Conservation (phyloP, 2,797 vertebrate genomes). For the Pseudomugil tenellus region DNA sequence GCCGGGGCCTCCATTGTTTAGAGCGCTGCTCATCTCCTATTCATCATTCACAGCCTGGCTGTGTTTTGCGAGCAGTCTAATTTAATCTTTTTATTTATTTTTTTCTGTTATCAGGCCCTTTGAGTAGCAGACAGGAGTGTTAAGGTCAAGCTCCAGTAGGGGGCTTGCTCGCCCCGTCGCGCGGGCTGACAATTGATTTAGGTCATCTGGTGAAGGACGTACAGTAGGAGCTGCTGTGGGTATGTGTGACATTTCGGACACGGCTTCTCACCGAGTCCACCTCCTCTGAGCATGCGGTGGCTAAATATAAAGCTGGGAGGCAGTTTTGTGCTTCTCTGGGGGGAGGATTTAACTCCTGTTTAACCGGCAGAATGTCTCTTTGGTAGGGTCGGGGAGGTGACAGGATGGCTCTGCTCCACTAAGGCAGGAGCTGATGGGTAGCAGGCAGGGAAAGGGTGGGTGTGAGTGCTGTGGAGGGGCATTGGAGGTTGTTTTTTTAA, state of each 20-base stretch:
- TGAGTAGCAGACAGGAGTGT: slow-evolving; percentile 44
- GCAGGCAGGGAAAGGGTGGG: slow-evolving; percentile 6
- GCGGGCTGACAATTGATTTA: slow-evolving; percentile 73
- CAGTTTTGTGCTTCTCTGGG: slow-evolving; percentile 24
- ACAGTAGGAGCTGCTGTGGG: slow-evolving; percentile 32
- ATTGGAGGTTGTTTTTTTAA: not conserved
- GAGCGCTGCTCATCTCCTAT: slow-evolving; percentile 57
- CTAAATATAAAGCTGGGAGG: slow-evolving; percentile 57
- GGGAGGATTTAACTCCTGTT: slow-evolving; percentile 53
- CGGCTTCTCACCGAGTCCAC: slow-evolving; percentile 28
- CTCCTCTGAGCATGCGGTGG: not conserved
- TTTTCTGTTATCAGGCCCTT: slow-evolving; percentile 22
- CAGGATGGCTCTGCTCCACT: slow-evolving; percentile 5
- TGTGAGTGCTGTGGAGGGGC: not conserved
- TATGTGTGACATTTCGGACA: slow-evolving; percentile 64
- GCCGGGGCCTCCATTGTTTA: slow-evolving; percentile 63
- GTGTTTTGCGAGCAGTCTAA: slow-evolving; percentile 51
- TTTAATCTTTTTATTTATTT: slow-evolving; percentile 40
- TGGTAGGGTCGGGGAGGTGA: slow-evolving; percentile 35
- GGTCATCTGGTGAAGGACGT: slow-evolving; percentile 73
- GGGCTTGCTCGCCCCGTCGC: slow-evolving; percentile 64
- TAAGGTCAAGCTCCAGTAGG: slow-evolving; percentile 78
- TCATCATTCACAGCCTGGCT: slow-evolving; percentile 64
- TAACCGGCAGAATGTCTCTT: slow-evolving; percentile 43
- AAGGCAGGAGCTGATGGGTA: slow-evolving; percentile 35